Evolutionary conservation across 1,140 invertebrate genomes (phyloP), one percentile per base, ranked within the genome.

Genomic region (Zaprionus ghesquierei): DNA sequence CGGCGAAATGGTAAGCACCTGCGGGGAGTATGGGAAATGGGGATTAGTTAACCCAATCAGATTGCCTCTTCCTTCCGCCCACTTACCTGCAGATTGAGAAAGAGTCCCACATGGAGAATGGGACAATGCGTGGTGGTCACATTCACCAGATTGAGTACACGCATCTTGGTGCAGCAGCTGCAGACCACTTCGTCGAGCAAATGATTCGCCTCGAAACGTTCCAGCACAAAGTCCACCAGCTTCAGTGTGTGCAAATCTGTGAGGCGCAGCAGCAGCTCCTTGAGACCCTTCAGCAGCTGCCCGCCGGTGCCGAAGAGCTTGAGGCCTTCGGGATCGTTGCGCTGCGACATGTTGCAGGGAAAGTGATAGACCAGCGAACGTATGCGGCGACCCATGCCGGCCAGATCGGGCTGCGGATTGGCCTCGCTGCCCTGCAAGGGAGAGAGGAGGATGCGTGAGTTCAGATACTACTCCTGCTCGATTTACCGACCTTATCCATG

Each of bases 231-330:
- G 89, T 98, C 95, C 49, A 96, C 94, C 38, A 98, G 80, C 78
- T 96, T 95, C 8, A 98, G 86, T 3, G 93, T 93, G 69, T 92
- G 94, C 5, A 98, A 87, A 76, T 94, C 93, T 23, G 92, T 93
- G 29, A 98, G 92, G 80, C 96, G 95, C 6, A 92, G 90, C 92
- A 97, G 94, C 6, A 98, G 92, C 65, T 95, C 92, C 82, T 96
- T 96, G 0, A 97, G 90, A 2, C 94, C 94, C 70, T 94, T 94
- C 0, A 96, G 77, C 3, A 96, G 78, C 90, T 95, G 94, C 0
- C 94, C 96, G 9, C 96, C 96, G 6, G 96, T 97, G 27, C 96
- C 96, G 89, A 95, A 96, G 0, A 96, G 92, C 89, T 94, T 93
- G 25, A 93, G 93, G 54, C 93, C 92, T 80, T 94, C 94, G 29